Conservation (phyloP, 2,113 vertebrate genomes). For the Capra hircus region DNA sequence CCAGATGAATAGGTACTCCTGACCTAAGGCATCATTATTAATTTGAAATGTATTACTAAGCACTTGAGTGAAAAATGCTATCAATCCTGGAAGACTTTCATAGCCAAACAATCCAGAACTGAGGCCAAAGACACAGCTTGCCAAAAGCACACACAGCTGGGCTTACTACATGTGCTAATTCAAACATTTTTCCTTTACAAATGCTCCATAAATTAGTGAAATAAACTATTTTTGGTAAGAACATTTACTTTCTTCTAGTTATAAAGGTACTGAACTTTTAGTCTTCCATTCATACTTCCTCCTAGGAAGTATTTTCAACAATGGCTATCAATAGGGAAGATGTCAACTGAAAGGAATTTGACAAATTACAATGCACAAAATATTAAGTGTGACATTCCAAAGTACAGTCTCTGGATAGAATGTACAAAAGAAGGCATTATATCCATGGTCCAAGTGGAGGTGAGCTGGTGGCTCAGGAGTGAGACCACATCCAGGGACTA, state of each 20-base stretch:
- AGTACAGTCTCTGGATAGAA: not conserved
- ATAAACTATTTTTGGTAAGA: not conserved
- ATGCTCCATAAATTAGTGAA: not conserved
- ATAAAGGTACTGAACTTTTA: not conserved
- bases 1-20: not conserved
- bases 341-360: not conserved
- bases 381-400: not conserved
- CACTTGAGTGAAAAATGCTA: constrained; percentile 35
- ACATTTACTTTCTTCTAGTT: constrained; percentile 13
- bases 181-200: constrained; percentile 9
- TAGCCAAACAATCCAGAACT: not conserved
- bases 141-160: not conserved
- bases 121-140: not conserved
- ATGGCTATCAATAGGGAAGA: not conserved
- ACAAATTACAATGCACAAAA: not conserved
- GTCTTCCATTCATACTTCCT: not conserved
- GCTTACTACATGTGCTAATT: constrained; percentile 10
- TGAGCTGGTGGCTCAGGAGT: not conserved
- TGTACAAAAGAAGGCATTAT: not conserved
- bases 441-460: not conserved
- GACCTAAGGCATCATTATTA: not conserved
- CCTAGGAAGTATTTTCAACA: not conserved
- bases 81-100: constrained; percentile 10
- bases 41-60: constrained; percentile 31
- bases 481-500: not conserved